A percentile compares a stretch with the other conserved stretches of the same genome.
Evolutionary conservation across 2,113 vertebrate genomes (phyloP).

Genomic region (Corythornis madagascariensis): DNA sequence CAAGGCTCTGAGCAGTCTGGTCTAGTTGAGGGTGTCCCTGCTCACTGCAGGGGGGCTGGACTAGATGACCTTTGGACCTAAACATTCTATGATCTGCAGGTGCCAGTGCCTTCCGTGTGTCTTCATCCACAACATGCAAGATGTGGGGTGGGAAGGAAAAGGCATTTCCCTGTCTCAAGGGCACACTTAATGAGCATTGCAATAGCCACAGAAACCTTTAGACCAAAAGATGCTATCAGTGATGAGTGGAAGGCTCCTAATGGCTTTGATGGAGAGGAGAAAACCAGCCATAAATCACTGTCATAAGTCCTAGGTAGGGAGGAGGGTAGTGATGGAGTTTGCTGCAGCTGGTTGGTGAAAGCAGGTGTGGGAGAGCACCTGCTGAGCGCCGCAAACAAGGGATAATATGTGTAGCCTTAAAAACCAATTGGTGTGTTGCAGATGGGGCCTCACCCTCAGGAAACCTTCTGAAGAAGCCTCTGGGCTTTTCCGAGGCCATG

Average conservation of each 20-base stretch:
- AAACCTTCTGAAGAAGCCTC: neutral
- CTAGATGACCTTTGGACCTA: no score
- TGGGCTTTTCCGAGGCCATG: neutral
- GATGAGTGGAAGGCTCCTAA: neutral
- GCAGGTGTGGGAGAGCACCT: neutral
- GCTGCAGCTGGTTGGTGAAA: neutral
- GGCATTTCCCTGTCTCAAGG: neutral
- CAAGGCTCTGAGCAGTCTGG: no score
- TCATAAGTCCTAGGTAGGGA: neutral
- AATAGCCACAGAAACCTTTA: neutral
- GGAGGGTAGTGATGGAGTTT: neutral
- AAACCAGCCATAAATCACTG: neutral
- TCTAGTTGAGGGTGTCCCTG: no score
- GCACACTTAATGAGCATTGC: rapidly evolving
- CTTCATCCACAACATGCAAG: neutral
- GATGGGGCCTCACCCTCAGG: neutral
- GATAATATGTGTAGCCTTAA: neutral
- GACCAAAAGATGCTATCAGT: neutral
- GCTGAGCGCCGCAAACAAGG: rapidly evolving
- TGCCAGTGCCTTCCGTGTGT: rapidly evolving
- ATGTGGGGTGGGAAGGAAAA: neutral
- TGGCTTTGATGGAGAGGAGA: neutral
- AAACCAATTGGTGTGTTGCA: neutral
- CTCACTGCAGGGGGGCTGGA: no score
- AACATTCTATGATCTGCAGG: neutral